Conservation (phyloP, 1,140 invertebrate species). For the Sarcophaga bullata region DNA sequence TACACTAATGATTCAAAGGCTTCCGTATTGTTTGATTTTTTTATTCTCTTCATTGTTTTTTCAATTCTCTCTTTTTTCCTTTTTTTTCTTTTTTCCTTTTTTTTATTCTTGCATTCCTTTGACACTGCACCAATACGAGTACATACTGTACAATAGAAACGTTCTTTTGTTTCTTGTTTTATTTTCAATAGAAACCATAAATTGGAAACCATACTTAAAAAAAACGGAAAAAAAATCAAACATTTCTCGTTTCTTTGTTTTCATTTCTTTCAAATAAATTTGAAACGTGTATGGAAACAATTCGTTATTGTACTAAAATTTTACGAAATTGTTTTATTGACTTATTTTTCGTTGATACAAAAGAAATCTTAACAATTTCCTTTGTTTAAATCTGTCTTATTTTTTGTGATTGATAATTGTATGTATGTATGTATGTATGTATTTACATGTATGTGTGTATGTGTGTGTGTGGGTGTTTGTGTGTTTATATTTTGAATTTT, state of each 20-base stretch:
- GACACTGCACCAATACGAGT: constrained; percentile 4
- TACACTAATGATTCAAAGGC: constrained; percentile 35
- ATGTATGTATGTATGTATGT: not conserved
- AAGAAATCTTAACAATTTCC: not conserved
- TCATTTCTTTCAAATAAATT: not conserved
- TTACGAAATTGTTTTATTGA: constrained; percentile 3
- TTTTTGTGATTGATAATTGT: too few relatives aligned
- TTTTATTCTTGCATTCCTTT: constrained; percentile 15
- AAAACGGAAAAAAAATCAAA: not conserved
- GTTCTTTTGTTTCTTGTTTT: constrained; percentile 15
- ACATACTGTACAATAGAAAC: not conserved
- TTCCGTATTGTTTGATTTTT: constrained; percentile 34
- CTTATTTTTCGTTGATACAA: constrained; percentile 4
- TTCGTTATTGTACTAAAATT: not conserved
- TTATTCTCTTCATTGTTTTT: not conserved
- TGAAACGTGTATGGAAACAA: not conserved
- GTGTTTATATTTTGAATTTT: not conserved
- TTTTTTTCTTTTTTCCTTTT: too few relatives aligned
- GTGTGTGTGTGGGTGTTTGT: not conserved
- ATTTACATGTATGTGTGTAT: not conserved
- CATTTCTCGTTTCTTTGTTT: too few relatives aligned
- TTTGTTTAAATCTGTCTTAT: not conserved
- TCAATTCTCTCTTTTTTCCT: not conserved
- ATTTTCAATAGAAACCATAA: constrained; percentile 16
- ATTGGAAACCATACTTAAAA: not conserved